Evolutionary conservation across 2,113 vertebrate genomes (phyloP).

Genomic region (Ceuthmochares aereus): DNA sequence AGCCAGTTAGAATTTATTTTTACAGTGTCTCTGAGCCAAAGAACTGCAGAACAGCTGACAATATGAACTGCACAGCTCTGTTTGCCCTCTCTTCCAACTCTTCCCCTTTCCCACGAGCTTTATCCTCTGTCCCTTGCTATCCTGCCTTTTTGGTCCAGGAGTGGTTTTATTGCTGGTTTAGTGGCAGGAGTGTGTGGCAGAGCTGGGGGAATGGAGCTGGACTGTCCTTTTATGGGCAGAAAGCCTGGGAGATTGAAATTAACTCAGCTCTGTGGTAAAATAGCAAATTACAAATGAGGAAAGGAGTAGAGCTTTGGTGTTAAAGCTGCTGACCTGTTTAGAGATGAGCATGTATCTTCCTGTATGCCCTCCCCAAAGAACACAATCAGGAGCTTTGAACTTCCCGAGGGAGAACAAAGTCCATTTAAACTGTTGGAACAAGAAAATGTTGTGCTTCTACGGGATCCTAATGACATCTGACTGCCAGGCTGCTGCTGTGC

Average conservation of each 20-base stretch:
- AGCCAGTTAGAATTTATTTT: not conserved
- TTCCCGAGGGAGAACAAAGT: not conserved
- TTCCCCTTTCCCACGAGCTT: not conserved
- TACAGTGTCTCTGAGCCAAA: not conserved
- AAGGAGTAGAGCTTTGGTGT: not conserved
- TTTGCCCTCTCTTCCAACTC: not conserved
- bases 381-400: rapidly evolving
- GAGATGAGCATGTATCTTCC: not conserved
- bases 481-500: not conserved
- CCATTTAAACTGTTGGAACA: not conserved
- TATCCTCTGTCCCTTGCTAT: not conserved
- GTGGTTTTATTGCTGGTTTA: not conserved
- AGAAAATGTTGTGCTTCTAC: not conserved
- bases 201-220: not conserved
- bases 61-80: rapidly evolving
- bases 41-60: not conserved
- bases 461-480: not conserved
- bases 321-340: not conserved
- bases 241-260: not conserved
- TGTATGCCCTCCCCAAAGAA: not conserved
- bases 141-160: not conserved
- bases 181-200: not conserved
- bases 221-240: not conserved
- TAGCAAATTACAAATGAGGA: not conserved
- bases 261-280: not conserved